Evolutionary conservation across 2,888 invertebrate genomes (phyloP).

Genomic region (Emesis castigata): DNA sequence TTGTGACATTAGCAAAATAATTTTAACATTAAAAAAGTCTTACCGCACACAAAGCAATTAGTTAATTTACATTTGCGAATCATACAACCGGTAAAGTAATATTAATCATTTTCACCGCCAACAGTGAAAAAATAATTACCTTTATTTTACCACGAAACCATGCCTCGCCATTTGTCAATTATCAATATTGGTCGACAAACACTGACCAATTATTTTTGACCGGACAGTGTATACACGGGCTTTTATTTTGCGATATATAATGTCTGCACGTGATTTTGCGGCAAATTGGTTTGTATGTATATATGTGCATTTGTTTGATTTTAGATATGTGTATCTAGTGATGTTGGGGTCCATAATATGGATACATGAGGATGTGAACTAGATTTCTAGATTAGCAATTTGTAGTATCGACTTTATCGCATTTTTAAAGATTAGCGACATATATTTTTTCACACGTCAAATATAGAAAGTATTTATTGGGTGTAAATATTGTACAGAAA

Average conservation of each 20-base stretch:
- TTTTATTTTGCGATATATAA: background rate
- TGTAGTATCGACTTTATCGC: too few relatives aligned
- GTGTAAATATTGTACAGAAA: too few relatives aligned
- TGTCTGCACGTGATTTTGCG: background rate
- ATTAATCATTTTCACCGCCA: constrained; percentile 5
- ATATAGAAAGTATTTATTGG: too few relatives aligned
- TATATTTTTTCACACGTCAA: too few relatives aligned
- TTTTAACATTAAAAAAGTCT: background rate
- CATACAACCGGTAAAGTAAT: background rate
- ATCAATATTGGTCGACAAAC: constrained; percentile 8
- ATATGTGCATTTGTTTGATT: background rate
- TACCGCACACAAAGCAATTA: background rate
- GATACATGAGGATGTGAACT: too few relatives aligned
- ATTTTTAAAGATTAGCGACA: too few relatives aligned
- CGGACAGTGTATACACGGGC: background rate
- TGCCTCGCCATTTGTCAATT: constrained; percentile 10
- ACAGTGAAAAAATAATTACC: background rate
- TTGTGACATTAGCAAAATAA: too few relatives aligned
- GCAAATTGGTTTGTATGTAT: background rate
- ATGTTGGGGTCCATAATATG: too few relatives aligned
- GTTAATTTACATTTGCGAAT: background rate
- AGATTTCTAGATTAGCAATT: too few relatives aligned
- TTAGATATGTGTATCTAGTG: background rate
- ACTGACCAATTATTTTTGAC: constrained; percentile 5
- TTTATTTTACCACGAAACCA: constrained; percentile 9